Conservation (phyloP, 2,888 invertebrate genomes). For the Griposia aprilina region DNA sequence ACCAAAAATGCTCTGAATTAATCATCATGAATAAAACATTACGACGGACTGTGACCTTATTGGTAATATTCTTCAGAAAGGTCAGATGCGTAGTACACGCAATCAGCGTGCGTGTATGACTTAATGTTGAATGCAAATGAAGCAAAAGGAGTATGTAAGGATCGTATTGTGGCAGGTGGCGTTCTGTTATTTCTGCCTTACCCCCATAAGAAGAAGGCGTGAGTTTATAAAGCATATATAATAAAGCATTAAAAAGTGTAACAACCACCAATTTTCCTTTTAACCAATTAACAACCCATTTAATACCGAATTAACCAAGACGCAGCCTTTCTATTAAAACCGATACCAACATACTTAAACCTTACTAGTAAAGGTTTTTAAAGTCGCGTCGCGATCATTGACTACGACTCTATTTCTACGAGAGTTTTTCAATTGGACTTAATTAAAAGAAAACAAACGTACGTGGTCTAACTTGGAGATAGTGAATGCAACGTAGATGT, state of each 20-base stretch:
- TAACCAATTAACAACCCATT: not conserved
- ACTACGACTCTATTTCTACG: constrained; percentile 54
- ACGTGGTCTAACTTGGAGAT: constrained; percentile 69
- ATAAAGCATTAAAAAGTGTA: not conserved
- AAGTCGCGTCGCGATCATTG: constrained; percentile 49
- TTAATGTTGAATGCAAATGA: not conserved
- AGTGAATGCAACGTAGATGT: constrained; percentile 40
- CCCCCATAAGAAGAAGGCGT: not conserved
- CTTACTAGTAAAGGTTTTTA: constrained; percentile 35
- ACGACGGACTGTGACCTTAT: not conserved
- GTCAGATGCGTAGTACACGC: not conserved
- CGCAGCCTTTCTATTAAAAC: constrained; percentile 18
- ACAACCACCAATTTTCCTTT: not conserved
- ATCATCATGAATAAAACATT: not conserved
- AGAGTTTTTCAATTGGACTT: constrained; percentile 79
- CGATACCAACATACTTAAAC: constrained; percentile 16
- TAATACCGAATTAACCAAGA: not conserved
- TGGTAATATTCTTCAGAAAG: not conserved
- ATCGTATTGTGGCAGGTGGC: not conserved
- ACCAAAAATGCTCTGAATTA: not conserved
- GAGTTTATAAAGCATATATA: not conserved
- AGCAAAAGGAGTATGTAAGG: not conserved
- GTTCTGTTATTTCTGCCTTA: not conserved
- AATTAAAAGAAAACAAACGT: constrained; percentile 82
- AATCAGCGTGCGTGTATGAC: not conserved